Evolutionary conservation across 2,888 invertebrate species (phyloP), one percentile per base, ranked within the genome.

Genomic region (Sycophila texana): DNA sequence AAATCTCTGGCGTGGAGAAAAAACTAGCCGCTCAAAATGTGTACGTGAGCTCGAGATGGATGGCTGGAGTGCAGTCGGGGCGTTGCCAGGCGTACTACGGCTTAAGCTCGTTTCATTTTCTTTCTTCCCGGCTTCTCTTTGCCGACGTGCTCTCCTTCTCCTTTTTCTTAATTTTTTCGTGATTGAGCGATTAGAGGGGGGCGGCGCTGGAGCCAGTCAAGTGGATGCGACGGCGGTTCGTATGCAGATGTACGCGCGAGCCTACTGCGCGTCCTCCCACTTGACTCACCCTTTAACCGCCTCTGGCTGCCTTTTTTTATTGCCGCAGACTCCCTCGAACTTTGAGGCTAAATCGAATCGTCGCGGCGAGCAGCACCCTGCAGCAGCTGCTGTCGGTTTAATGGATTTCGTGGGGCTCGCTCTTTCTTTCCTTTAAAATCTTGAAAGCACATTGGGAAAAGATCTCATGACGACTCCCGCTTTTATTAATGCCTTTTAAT

Each of bases 141-240:
- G 26, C 80, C 30, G 30, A 7, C 30, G 30, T 7, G 30, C 30
- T n/a, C n/a, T n/a, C n/a, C n/a, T n/a, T 30, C 39, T 77, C 82
- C 83, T 86, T 87, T 39, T 84, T 84, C 84, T 86, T 81, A 86
- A 87, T 86, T 87, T 87, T 87, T 87, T 82, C 82, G 82, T 86
- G 88, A 88, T 87, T 86, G 87, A 87, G 85, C 86, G 88, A 89
- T 89, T 88, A 88, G 86, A 83, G 81, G 83, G 79, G 83, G 87
- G 88, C 87, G 86, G 85, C 79, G 83, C 85, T 85, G 85, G 61
- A 71, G 85, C 88, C 86, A 86, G 84, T 88, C 86, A 86, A 83
- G 81, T 14, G 20, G 1, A 22, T 12, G 5, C 18, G 4, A 0
- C 4, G 22, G 58, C 58, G 30, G n/a, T n/a, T n/a, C 58, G 30